Conservation (phyloP, 2,888 invertebrate genomes). For the Epirrhoe alternata region DNA sequence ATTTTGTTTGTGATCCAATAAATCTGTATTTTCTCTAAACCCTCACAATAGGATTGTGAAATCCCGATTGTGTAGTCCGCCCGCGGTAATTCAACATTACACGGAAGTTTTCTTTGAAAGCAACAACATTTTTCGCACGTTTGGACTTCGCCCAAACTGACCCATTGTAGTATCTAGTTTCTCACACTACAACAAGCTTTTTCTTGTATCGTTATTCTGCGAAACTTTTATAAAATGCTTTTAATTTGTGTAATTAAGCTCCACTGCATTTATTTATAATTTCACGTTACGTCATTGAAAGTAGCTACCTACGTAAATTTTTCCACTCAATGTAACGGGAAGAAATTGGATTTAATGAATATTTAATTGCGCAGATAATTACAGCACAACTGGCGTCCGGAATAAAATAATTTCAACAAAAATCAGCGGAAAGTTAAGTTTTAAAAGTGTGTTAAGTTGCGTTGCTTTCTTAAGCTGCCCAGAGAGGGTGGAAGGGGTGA, state of each 20-base stretch:
- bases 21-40: slow-evolving; percentile 26
- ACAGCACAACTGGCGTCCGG: slow-evolving; percentile 20
- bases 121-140: slow-evolving; percentile 9
- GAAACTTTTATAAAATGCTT: too few species aligned
- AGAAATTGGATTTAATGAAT: slow-evolving; percentile 18
- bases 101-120: slow-evolving; percentile 1
- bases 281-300: too few species aligned
- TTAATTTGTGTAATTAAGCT: too few species aligned
- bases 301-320: too few species aligned
- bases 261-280: too few species aligned
- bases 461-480: slow-evolving; percentile 25
- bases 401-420: slow-evolving; percentile 39
- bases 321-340: not conserved
- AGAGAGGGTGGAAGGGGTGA: slow-evolving; percentile 10
- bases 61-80: slow-evolving; percentile 16
- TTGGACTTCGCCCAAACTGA: slow-evolving; percentile 1
- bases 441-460: slow-evolving; percentile 29
- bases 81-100: slow-evolving; percentile 19
- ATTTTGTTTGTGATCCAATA: slow-evolving; percentile 25
- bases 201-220: too few species aligned
- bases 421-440: slow-evolving; percentile 23
- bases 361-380: slow-evolving; percentile 37
- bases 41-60: slow-evolving; percentile 27
- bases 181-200: too few species aligned
- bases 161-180: not conserved